A percentile compares a stretch with the other conserved stretches of the same genome.
Conservation (phyloP, 2,113 vertebrate genomes). For the Chlorocebus sabaeus region DNA sequence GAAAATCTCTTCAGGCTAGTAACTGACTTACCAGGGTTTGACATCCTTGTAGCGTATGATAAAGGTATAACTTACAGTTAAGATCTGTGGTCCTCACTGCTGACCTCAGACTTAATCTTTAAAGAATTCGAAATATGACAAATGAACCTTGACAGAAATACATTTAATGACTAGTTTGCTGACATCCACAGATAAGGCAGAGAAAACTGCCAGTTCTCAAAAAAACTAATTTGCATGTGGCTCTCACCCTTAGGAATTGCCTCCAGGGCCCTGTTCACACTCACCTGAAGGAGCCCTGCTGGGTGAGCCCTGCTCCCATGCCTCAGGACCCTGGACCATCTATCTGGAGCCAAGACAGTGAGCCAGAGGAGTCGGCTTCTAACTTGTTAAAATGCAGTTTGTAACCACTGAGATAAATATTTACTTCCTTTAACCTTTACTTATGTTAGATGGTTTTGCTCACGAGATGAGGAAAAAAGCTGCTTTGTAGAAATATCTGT, state of each 20-base stretch:
- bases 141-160: constrained; percentile 48
- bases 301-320: not conserved
- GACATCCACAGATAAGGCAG: constrained; percentile 34
- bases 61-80: constrained; percentile 21
- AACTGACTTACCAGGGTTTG: not conserved
- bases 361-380: not conserved
- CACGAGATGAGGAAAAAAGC: not conserved
- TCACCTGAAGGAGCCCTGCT: not conserved
- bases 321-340: not conserved
- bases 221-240: constrained; percentile 7
- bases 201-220: not conserved
- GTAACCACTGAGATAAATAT: constrained; percentile 67
- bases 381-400: constrained; percentile 67
- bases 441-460: constrained; percentile 53
- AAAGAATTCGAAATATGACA: constrained; percentile 37
- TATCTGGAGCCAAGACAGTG: constrained; percentile 37
- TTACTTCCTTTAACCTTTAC: constrained; percentile 72
- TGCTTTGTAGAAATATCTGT: constrained; percentile 34
- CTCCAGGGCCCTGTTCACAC: not conserved
- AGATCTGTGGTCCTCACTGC: not conserved
- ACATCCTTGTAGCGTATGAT: not conserved
- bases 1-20: not conserved
- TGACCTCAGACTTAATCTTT: constrained; percentile 46
- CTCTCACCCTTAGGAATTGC: not conserved
- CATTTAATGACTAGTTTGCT: constrained; percentile 47